Conservation (phyloP, 2,113 vertebrate genomes). For the Laticauda colubrina region DNA sequence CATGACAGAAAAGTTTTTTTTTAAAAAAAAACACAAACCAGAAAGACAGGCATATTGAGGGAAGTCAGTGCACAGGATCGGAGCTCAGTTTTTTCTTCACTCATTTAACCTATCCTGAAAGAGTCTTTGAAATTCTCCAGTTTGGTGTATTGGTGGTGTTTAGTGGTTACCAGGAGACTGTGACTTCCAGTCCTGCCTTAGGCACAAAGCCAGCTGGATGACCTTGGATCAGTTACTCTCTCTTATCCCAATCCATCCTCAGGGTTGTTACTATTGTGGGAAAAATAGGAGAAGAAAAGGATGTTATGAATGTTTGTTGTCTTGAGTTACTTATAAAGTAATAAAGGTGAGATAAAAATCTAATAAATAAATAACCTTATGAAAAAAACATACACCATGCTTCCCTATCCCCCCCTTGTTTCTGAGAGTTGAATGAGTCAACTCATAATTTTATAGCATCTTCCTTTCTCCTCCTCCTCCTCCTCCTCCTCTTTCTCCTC, state of each 20-base stretch:
- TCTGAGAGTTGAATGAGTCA: background rate
- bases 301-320: background rate
- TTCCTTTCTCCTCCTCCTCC: background rate
- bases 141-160: background rate
- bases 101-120: background rate
- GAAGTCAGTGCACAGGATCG: background rate
- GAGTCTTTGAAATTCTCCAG: background rate
- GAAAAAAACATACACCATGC: background rate
- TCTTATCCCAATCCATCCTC: background rate
- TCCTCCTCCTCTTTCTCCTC: background rate
- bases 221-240: background rate
- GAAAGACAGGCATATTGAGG: background rate
- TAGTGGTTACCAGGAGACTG: background rate
- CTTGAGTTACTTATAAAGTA: background rate
- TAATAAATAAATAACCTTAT: background rate
- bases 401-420: background rate
- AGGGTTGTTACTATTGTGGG: background rate
- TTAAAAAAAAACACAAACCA: background rate
- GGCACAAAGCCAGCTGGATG: background rate
- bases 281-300: background rate
- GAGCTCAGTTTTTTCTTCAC: background rate
- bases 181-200: background rate
- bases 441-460: conserved; percentile 43
- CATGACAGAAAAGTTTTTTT: background rate
- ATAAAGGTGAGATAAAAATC: background rate